These are phyloP conservation scores for Xiphophorus birchmanni DNA, from an alignment of 2,797 vertebrate genomes.

Conservation along the genomic window DNA sequence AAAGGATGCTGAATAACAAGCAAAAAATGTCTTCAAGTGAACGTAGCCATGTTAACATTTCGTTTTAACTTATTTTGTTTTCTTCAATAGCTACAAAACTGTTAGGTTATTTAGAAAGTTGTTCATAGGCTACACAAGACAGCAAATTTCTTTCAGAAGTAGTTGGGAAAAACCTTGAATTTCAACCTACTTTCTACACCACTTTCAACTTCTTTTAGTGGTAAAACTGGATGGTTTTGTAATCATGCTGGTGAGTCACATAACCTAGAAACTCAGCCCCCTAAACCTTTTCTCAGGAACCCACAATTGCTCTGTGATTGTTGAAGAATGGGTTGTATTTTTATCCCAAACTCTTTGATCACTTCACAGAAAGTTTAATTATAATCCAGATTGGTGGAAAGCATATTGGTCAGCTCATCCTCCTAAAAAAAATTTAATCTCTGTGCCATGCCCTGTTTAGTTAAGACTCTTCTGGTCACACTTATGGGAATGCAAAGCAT, in stretches of 20 bases:
- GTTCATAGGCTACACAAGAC: constrained; percentile 22
- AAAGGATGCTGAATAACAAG: constrained; percentile 14
- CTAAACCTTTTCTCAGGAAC: constrained; percentile 55
- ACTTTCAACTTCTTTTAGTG: constrained; percentile 49
- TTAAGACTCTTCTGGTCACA: constrained; percentile 23
- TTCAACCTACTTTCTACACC: constrained; percentile 41
- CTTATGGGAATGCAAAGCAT: constrained; percentile 45
- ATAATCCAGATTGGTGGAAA: constrained; percentile 66
- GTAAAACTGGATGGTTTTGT: constrained; percentile 66
- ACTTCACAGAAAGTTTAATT: constrained; percentile 59
- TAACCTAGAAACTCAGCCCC: constrained; percentile 55
- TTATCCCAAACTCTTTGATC: constrained; percentile 68
- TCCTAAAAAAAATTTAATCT: constrained; percentile 28
- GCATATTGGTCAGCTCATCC: constrained; percentile 36
- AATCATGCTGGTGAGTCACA: constrained; percentile 74
- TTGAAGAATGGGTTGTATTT: constrained; percentile 74
- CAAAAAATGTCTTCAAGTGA: not conserved
- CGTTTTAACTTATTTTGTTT: not conserved
- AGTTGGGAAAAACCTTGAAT: constrained; percentile 51
- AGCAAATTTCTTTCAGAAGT: constrained; percentile 15
- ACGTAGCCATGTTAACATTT: not conserved
- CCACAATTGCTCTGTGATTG: constrained; percentile 71
- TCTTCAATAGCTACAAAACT: not conserved
- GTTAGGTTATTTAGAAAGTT: constrained; percentile 1
- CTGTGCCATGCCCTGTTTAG: constrained; percentile 26